phyloP scores from a whole-genome alignment of 2,888 invertebrate species.

The Mythimna impura region DNA sequence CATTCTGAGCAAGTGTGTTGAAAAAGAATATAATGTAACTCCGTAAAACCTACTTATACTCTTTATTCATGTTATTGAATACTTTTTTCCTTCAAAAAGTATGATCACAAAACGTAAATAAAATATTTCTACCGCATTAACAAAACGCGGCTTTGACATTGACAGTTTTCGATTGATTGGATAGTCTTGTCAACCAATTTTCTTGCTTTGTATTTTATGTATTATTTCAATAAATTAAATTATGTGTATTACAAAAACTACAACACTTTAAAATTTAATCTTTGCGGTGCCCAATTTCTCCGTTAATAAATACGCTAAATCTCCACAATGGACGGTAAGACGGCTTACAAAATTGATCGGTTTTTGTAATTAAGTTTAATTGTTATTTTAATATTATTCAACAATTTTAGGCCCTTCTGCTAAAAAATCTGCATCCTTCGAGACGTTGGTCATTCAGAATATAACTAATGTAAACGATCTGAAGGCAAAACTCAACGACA shows the following conservation, averaged over 20 bases:
- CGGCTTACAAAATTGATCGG: slow-evolving; percentile 13
- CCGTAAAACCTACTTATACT: too few relatives aligned
- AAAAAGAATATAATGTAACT: too few relatives aligned
- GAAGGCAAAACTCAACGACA: slow-evolving; percentile 84
- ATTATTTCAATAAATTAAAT: slow-evolving; percentile 55
- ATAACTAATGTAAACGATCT: slow-evolving; percentile 83
- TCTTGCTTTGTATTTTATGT: slow-evolving; percentile 56
- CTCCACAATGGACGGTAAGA: slow-evolving; percentile 75
- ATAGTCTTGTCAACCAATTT: slow-evolving; percentile 54
- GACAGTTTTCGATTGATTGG: slow-evolving; percentile 63
- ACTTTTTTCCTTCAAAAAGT: not conserved
- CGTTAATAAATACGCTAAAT: slow-evolving; percentile 30
- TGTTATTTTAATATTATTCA: slow-evolving; percentile 36
- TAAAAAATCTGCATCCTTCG: slow-evolving; percentile 83
- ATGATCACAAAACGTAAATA: slow-evolving; percentile 20
- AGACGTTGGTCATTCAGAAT: slow-evolving; percentile 83
- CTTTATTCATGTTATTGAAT: too few relatives aligned
- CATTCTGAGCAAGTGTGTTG: too few relatives aligned
- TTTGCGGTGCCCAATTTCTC: slow-evolving; percentile 26
- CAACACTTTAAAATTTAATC: slow-evolving; percentile 37
- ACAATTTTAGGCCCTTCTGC: slow-evolving; percentile 77
- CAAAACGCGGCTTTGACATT: slow-evolving; percentile 52
- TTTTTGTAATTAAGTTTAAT: slow-evolving; percentile 38
- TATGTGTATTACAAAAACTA: slow-evolving; percentile 47
- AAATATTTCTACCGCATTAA: slow-evolving; percentile 19